These are phyloP conservation scores for Puffinus mauretanicus DNA, from an alignment of 2,113 vertebrate genomes.

Conservation along the genomic window DNA sequence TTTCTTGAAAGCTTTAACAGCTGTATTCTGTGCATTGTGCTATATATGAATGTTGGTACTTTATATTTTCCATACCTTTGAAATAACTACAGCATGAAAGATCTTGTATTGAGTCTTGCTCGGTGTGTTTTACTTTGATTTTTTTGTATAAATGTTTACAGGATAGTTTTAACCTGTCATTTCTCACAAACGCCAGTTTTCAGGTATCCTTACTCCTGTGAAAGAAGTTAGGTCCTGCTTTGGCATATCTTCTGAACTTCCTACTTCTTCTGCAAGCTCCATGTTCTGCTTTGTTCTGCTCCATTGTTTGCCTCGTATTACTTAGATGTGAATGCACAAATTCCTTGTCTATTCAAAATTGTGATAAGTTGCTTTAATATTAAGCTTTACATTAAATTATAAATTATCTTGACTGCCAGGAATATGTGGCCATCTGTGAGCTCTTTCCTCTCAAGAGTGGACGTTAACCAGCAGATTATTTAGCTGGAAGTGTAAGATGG, in stretches of 20 bases:
- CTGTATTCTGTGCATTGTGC: not conserved
- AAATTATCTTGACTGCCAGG: not conserved
- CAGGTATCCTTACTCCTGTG: not conserved
- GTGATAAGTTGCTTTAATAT: not conserved
- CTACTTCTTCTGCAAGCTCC: not conserved
- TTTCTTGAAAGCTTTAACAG: not conserved
- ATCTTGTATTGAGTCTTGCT: not conserved
- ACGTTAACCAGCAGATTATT: not conserved
- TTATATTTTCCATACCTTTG: not conserved
- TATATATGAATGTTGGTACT: not conserved
- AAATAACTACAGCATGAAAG: not conserved
- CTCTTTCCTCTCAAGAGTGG: not conserved
- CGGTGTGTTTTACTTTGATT: not conserved
- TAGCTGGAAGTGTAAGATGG: not conserved
- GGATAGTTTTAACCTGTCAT: not conserved
- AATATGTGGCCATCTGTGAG: not conserved
- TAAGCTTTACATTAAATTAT: not conserved
- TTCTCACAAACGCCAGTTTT: not conserved
- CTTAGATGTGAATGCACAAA: not conserved
- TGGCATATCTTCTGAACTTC: not conserved
- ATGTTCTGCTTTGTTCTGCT: not conserved
- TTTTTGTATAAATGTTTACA: not conserved
- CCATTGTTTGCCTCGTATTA: not conserved
- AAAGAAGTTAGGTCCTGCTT: not conserved
- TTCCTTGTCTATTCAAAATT: not conserved